These are phyloP conservation scores for Thyatira batis DNA, from an alignment of 2,888 invertebrate genomes.

Conservation along the genomic window DNA sequence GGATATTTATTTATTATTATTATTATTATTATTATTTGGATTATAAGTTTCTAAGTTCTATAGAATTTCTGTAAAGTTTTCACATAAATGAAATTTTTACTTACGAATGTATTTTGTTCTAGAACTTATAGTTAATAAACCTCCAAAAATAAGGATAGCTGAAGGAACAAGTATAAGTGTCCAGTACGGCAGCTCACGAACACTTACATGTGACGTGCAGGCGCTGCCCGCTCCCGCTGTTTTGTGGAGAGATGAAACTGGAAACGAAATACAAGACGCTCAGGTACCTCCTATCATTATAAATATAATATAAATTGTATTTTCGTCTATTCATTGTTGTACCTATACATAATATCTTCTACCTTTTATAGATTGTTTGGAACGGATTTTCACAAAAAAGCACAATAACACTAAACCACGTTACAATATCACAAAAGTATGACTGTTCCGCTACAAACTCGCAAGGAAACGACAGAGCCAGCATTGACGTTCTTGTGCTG, in stretches of 20 bases:
- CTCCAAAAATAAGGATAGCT: not conserved
- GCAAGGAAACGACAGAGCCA: constrained; percentile 6
- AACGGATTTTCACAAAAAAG: not conserved
- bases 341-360: not conserved
- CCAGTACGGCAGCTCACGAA: not conserved
- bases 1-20: no score
- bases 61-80: no score
- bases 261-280: not conserved
- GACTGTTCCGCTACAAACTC: constrained; percentile 23
- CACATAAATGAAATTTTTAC: no score
- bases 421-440: constrained; percentile 12
- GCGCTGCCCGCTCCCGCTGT: not conserved
- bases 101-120: no score
- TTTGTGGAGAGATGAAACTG: not conserved
- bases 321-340: not conserved
- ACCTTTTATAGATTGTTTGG: not conserved
- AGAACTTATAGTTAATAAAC: not conserved
- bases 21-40: no score
- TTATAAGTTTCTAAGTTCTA: no score
- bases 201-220: not conserved
- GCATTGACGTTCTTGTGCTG: constrained; percentile 16
- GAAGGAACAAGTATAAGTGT: not conserved
- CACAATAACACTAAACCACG: not conserved
- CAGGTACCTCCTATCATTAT: not conserved
- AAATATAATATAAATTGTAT: no score